Evolutionary conservation across 2,888 invertebrate genomes (phyloP).

Genomic region (Harmothoe impar): DNA sequence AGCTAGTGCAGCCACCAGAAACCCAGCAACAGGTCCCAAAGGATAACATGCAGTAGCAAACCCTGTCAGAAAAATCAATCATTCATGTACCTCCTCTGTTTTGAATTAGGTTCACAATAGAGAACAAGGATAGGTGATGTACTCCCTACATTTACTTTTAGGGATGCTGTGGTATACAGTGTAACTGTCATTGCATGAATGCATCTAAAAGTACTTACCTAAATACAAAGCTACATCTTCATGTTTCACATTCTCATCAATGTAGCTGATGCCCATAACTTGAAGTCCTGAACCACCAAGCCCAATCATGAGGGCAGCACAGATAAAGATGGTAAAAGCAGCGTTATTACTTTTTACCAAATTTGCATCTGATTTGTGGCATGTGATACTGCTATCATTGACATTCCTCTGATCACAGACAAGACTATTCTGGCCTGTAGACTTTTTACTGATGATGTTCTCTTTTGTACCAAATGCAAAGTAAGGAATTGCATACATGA

Average conservation of each 20-base stretch:
- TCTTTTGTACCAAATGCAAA: conserved; percentile 20
- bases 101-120: too few species aligned
- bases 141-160: neutral
- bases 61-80: too few species aligned
- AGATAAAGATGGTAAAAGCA: neutral
- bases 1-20: neutral
- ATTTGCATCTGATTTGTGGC: neutral
- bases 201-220: conserved; percentile 70
- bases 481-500: conserved; percentile 23
- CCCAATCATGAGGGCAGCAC: conserved; percentile 63
- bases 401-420: neutral
- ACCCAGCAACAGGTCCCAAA: conserved; percentile 21
- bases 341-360: neutral
- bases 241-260: conserved; percentile 75
- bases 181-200: too few species aligned
- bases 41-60: conserved; percentile 22
- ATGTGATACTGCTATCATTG: neutral
- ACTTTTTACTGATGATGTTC: neutral
- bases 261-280: conserved; percentile 76
- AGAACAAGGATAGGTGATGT: too few species aligned
- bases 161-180: neutral
- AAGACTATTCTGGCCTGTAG: neutral
- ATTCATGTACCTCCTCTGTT: too few species aligned
- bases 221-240: conserved; percentile 73
- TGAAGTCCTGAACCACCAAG: conserved; percentile 71